phyloP scores from a whole-genome alignment of 2,113 vertebrate species.

The Sciurus niger region DNA sequence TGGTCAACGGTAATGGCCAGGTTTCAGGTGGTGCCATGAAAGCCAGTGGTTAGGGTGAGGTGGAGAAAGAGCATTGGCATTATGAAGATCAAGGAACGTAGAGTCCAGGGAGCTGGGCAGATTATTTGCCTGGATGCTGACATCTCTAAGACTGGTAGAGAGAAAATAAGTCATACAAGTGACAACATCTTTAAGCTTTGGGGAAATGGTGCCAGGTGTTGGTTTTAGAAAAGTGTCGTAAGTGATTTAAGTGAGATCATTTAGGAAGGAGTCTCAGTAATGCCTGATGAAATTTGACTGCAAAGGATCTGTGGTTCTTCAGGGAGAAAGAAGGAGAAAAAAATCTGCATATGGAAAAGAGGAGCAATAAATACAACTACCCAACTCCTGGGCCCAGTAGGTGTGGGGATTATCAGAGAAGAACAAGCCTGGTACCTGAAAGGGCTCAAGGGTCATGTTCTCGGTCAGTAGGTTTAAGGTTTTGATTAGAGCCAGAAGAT shows the following conservation, averaged over 20 bases:
- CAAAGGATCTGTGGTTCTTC: not conserved
- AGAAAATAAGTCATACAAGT: not conserved
- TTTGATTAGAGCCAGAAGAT: not conserved
- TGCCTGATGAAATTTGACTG: not conserved
- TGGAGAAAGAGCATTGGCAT: not conserved
- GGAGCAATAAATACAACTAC: not conserved
- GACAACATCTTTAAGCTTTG: conserved; percentile 13
- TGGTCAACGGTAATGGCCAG: not conserved
- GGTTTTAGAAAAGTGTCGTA: not conserved
- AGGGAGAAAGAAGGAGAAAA: not conserved
- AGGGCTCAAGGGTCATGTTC: not conserved
- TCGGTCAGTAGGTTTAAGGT: not conserved
- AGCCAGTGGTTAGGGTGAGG: not conserved
- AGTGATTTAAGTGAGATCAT: not conserved
- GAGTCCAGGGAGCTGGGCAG: not conserved
- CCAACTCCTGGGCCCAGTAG: not conserved
- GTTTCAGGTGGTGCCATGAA: not conserved
- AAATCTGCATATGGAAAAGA: not conserved
- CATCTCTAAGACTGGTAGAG: not conserved
- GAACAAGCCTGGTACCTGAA: not conserved
- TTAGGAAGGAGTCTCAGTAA: not conserved
- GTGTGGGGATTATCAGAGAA: not conserved
- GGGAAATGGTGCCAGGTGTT: not conserved
- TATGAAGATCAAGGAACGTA: not conserved
- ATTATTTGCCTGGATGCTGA: not conserved